A percentile compares a stretch with the other conserved stretches of the same genome.
phyloP scores from a whole-genome alignment of 1,140 invertebrate species.

The Leucophenga varia region DNA sequence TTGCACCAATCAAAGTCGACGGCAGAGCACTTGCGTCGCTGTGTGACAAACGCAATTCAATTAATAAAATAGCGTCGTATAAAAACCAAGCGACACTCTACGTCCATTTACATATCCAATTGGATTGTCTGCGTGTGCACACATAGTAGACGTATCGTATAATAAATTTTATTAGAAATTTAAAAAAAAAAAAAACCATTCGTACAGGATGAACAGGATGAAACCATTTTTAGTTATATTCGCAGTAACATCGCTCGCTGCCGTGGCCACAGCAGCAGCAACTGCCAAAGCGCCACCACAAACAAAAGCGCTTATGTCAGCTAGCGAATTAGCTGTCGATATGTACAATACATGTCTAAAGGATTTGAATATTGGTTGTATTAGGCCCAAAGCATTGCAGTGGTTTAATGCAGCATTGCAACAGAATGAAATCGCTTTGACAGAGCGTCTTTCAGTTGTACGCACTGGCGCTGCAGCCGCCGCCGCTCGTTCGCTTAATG shows the following conservation, averaged over 20 bases:
- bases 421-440: slow-evolving; percentile 70
- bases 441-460: slow-evolving; percentile 70
- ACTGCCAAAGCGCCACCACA: slow-evolving; percentile 7
- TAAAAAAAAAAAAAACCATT: not conserved
- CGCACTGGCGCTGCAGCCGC: slow-evolving; percentile 57
- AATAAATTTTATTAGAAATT: slow-evolving; percentile 7
- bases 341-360: slow-evolving; percentile 67
- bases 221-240: slow-evolving; percentile 25
- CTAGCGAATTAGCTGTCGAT: slow-evolving; percentile 62
- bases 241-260: slow-evolving; percentile 26
- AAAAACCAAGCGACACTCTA: slow-evolving; percentile 43
- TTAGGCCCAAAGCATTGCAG: slow-evolving; percentile 72
- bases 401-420: slow-evolving; percentile 69
- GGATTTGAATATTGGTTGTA: slow-evolving; percentile 67
- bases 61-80: slow-evolving; percentile 52
- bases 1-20: too few relatives aligned
- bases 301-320: slow-evolving; percentile 50
- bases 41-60: slow-evolving; percentile 41
- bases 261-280: slow-evolving; percentile 15
- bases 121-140: slow-evolving; percentile 45
- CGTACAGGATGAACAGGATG: slow-evolving; percentile 26
- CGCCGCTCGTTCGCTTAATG: slow-evolving; percentile 13
- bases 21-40: too few relatives aligned
- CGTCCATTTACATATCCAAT: slow-evolving; percentile 50
- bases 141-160: slow-evolving; percentile 27